phyloP scores from a whole-genome alignment of 2,888 invertebrate species.

The Halictus quadricinctus region DNA sequence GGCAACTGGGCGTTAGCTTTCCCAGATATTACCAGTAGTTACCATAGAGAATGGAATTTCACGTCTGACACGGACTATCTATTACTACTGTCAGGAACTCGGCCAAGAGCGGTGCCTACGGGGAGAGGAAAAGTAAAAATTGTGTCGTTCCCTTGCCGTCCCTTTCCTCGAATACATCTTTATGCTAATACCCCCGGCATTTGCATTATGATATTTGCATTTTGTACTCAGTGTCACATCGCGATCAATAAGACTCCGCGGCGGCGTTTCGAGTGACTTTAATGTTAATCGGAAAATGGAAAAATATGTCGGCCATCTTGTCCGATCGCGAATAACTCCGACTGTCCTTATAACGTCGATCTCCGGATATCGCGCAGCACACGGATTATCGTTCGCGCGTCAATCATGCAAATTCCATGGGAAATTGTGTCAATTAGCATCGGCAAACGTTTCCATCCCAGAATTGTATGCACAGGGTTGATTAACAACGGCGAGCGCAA shows the following conservation, averaged over 20 bases:
- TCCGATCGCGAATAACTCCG: background rate
- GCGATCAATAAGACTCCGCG: background rate
- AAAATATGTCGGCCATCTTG: background rate
- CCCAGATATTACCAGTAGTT: slow-evolving; percentile 20
- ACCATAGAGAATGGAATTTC: slow-evolving; percentile 27
- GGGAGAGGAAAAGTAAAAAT: slow-evolving; percentile 13
- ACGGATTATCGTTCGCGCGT: background rate
- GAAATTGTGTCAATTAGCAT: background rate
- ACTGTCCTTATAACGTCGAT: background rate
- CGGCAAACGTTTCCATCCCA: background rate
- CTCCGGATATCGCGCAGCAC: background rate
- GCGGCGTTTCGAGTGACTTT: background rate
- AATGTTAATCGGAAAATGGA: background rate
- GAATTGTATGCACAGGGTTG: too few species aligned
- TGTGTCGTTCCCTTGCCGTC: slow-evolving; percentile 1
- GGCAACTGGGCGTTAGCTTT: background rate
- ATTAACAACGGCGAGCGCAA: too few species aligned
- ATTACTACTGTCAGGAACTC: slow-evolving; percentile 20
- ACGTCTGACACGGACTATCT: slow-evolving; percentile 19
- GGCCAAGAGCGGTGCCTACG: background rate
- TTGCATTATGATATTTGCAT: slow-evolving; percentile 30
- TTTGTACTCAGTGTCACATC: background rate
- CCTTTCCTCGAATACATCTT: slow-evolving; percentile 11
- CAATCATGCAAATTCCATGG: background rate
- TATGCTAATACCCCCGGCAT: slow-evolving; percentile 34